A percentile compares a stretch with the other conserved stretches of the same genome.
phyloP scores from a whole-genome alignment of 2,888 invertebrate genomes.

The Nomada flava region DNA sequence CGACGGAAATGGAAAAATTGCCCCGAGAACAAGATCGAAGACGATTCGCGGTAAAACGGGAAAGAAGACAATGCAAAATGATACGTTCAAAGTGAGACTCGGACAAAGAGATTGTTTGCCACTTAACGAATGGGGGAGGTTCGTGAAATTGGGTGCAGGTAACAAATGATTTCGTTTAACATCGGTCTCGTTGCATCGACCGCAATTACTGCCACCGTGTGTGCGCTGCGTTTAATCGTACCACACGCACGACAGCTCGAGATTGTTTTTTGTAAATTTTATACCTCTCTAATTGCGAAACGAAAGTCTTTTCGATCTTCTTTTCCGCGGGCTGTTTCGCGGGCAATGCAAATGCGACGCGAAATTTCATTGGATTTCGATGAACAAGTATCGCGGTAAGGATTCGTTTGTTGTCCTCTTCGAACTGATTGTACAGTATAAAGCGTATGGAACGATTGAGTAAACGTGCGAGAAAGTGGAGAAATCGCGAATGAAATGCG shows the following conservation, averaged over 20 bases:
- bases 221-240: neutral
- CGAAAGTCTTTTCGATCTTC: slow-evolving; percentile 35
- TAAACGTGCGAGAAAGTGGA: slow-evolving; percentile 3
- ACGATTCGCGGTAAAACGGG: slow-evolving; percentile 6
- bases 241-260: neutral
- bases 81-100: neutral
- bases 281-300: slow-evolving; percentile 5
- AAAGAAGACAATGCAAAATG: no score
- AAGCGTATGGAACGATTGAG: slow-evolving; percentile 1
- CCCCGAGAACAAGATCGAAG: slow-evolving; percentile 40
- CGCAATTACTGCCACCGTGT: slow-evolving; percentile 13
- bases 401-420: slow-evolving; percentile 29
- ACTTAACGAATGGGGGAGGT: neutral
- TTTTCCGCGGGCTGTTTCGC: slow-evolving; percentile 19
- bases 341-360: neutral
- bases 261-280: slow-evolving; percentile 46
- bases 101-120: neutral
- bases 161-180: neutral
- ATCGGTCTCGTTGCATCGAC: slow-evolving; percentile 11
- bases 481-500: neutral
- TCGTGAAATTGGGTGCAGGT: neutral
- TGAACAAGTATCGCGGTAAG: slow-evolving; percentile 11
- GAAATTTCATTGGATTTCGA: slow-evolving; percentile 2
- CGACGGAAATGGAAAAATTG: slow-evolving; percentile 24
- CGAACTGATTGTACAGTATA: slow-evolving; percentile 60